These are phyloP conservation scores for Typhlichthys subterraneus DNA, from an alignment of 2,797 vertebrate species.

Conservation along the genomic window DNA sequence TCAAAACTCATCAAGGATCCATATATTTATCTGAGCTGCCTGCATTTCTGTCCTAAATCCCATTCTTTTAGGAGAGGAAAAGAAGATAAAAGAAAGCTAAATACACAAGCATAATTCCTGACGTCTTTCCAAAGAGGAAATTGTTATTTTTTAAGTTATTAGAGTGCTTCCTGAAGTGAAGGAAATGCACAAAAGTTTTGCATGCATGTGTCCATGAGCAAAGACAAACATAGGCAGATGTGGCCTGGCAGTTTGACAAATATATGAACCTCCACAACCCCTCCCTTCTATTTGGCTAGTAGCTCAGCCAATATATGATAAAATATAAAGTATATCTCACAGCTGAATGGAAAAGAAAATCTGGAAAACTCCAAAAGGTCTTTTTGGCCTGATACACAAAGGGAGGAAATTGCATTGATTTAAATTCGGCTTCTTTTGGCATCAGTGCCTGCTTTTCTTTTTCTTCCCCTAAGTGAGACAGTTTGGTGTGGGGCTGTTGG, in stretches of 20 bases:
- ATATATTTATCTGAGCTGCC: slow-evolving; percentile 53
- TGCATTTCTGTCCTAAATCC: slow-evolving; percentile 51
- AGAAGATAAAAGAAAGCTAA: slow-evolving; percentile 65
- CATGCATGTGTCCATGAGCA: slow-evolving; percentile 59
- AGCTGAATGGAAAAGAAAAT: slow-evolving; percentile 25
- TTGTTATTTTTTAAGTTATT: slow-evolving; percentile 78
- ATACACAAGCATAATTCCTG: slow-evolving; percentile 66
- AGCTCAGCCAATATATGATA: slow-evolving; percentile 34
- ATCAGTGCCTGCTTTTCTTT: slow-evolving; percentile 47
- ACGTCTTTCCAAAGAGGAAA: slow-evolving; percentile 75
- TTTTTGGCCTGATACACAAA: slow-evolving; percentile 59
- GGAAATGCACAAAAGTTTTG: slow-evolving; percentile 62
- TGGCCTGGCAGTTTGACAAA: slow-evolving; percentile 60
- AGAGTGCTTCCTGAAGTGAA: slow-evolving; percentile 69
- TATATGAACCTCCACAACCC: slow-evolving; percentile 41
- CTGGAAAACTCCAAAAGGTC: slow-evolving; percentile 50
- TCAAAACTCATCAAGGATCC: slow-evolving; percentile 73
- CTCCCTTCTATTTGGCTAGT: slow-evolving; percentile 17
- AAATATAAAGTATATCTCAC: slow-evolving; percentile 59
- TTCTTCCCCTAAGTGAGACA: slow-evolving; percentile 47
- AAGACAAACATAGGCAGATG: slow-evolving; percentile 71
- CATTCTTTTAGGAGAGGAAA: slow-evolving; percentile 59
- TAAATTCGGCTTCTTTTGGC: slow-evolving; percentile 65
- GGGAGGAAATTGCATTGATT: slow-evolving; percentile 75
- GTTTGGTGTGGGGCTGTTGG: slow-evolving; percentile 53